Evolutionary conservation across 2,888 invertebrate species (phyloP).

Genomic region (Netelia virgata): DNA sequence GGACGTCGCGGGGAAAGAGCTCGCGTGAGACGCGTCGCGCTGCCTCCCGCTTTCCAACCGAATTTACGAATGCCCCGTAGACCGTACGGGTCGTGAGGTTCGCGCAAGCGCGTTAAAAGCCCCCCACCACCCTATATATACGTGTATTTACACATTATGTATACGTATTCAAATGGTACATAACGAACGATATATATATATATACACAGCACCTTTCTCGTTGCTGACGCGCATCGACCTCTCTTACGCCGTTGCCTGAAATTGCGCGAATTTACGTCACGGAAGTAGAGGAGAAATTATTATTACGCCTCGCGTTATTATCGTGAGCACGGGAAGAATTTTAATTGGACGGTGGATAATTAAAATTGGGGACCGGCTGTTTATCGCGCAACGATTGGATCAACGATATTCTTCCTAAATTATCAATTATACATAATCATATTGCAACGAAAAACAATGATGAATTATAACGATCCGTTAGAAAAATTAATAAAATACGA

Average conservation of each 20-base stretch:
- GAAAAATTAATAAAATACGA: too few relatives aligned
- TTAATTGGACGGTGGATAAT: too few relatives aligned
- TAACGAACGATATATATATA: neutral
- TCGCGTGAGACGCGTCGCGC: neutral
- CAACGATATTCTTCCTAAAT: too few relatives aligned
- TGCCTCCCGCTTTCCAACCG: conserved; percentile 10
- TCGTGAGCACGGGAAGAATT: neutral
- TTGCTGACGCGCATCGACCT: conserved; percentile 13
- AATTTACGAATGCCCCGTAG: conserved; percentile 26
- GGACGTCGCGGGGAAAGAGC: neutral
- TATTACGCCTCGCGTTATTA: neutral
- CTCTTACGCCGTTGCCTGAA: conserved; percentile 20
- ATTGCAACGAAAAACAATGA: too few relatives aligned
- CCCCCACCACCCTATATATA: neutral
- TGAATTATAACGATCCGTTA: too few relatives aligned
- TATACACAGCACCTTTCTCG: neutral
- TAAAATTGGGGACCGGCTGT: too few relatives aligned
- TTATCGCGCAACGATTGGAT: too few relatives aligned
- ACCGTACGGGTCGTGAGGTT: neutral
- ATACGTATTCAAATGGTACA: neutral
- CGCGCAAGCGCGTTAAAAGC: conserved; percentile 49
- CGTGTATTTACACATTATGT: neutral
- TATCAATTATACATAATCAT: too few relatives aligned
- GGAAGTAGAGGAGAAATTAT: neutral
- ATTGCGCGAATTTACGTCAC: conserved; percentile 44